Conservation (phyloP, 2,888 invertebrate species). For the Dryococelus australis region DNA sequence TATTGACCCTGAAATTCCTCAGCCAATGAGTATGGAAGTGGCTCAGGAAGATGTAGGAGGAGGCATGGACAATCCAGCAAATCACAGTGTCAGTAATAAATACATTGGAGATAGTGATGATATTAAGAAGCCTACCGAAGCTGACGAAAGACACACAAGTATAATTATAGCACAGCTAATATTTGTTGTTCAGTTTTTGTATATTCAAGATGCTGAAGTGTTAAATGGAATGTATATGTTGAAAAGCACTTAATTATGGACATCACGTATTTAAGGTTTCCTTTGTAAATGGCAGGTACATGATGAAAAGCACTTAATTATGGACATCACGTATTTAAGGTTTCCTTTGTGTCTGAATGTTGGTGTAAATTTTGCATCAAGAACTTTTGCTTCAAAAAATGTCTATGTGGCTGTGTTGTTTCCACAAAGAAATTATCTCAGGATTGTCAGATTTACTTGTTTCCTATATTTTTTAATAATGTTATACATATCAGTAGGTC, state of each 20-base stretch:
- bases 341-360: not conserved
- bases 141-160: constrained; percentile 68
- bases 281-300: not conserved
- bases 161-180: constrained; percentile 54
- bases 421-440: constrained; percentile 13
- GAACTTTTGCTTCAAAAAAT: not conserved
- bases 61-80: constrained; percentile 55
- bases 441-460: constrained; percentile 19
- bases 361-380: constrained; percentile 18
- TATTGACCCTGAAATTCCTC: constrained; percentile 41
- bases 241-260: not conserved
- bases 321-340: not conserved
- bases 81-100: constrained; percentile 65
- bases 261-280: not conserved
- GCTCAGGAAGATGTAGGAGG: constrained; percentile 50
- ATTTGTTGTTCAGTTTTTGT: not conserved
- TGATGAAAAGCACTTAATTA: not conserved
- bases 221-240: not conserved
- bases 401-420: constrained; percentile 7
- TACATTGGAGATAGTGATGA: constrained; percentile 67
- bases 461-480: not conserved
- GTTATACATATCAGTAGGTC: not conserved
- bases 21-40: constrained; percentile 47
- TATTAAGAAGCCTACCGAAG: constrained; percentile 61
- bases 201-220: not conserved